Conservation (phyloP, 2,888 invertebrate species). For the Diarsia mendica region DNA sequence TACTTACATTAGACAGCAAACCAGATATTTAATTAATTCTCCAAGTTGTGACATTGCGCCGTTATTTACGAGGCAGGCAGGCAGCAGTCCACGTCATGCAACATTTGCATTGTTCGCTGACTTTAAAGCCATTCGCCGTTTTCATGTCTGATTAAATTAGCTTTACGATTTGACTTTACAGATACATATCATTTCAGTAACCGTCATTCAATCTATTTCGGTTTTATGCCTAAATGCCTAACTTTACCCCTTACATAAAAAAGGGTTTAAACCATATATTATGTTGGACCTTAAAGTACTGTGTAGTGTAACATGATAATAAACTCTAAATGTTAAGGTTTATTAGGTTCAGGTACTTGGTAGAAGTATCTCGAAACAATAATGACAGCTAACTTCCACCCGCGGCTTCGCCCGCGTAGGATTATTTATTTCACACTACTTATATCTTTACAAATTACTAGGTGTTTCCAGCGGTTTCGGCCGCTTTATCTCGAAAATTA, state of each 20-base stretch:
- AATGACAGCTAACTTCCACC: too few relatives aligned
- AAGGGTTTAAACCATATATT: slow-evolving; percentile 24
- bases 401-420: too few relatives aligned
- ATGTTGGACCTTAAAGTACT: slow-evolving; percentile 11
- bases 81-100: slow-evolving; percentile 49
- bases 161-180: slow-evolving; percentile 39
- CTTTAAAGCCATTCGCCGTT: slow-evolving; percentile 39
- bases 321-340: neutral
- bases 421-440: too few relatives aligned
- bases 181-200: slow-evolving; percentile 28
- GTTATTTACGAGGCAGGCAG: slow-evolving; percentile 55
- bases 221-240: slow-evolving; percentile 31
- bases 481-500: too few relatives aligned
- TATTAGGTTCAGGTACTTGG: neutral
- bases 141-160: slow-evolving; percentile 50
- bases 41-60: slow-evolving; percentile 42
- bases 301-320: slow-evolving; percentile 11
- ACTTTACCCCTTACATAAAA: slow-evolving; percentile 39
- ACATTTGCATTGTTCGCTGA: slow-evolving; percentile 43
- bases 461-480: too few relatives aligned
- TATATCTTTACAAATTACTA: too few relatives aligned
- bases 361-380: too few relatives aligned
- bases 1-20: slow-evolving; percentile 13
- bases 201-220: slow-evolving; percentile 6
- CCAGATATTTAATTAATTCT: slow-evolving; percentile 57